These are phyloP conservation scores for Brachionichthys hirsutus DNA, from an alignment of 2,113 vertebrate genomes.

Conservation along the genomic window DNA sequence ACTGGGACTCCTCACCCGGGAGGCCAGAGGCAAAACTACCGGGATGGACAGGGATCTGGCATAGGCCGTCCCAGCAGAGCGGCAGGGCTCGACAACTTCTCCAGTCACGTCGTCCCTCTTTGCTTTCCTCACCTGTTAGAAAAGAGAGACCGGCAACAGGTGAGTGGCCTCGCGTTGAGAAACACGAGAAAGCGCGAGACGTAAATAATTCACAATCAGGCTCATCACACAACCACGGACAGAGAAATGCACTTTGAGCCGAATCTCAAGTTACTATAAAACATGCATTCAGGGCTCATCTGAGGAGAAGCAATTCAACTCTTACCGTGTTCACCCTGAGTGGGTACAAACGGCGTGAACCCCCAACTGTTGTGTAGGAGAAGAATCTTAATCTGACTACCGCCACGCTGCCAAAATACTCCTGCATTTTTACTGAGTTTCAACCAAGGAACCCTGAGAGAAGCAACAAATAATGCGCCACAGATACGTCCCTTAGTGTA, in stretches of 20 bases:
- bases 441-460: slow-evolving; percentile 9
- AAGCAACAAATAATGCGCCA: slow-evolving; percentile 9
- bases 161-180: slow-evolving; percentile 34
- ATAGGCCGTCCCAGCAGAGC: slow-evolving; percentile 14
- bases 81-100: slow-evolving; percentile 24
- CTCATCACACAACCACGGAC: slow-evolving; percentile 3
- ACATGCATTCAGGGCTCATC: slow-evolving; percentile 17
- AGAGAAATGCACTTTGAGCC: slow-evolving; percentile 7
- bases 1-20: slow-evolving; percentile 36
- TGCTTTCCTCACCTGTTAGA: slow-evolving; percentile 65
- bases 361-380: slow-evolving; percentile 51
- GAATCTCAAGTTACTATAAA: slow-evolving; percentile 40
- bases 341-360: slow-evolving; percentile 49
- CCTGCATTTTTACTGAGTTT: slow-evolving; percentile 47
- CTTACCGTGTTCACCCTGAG: slow-evolving; percentile 70
- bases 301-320: slow-evolving; percentile 27
- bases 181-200: slow-evolving; percentile 30
- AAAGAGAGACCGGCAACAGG: slow-evolving; percentile 1
- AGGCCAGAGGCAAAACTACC: slow-evolving; percentile 37
- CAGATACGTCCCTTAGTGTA: slow-evolving; percentile 1
- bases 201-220: slow-evolving; percentile 29
- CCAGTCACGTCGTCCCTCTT: slow-evolving; percentile 31
- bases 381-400: slow-evolving; percentile 70
- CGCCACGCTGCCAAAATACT: slow-evolving; percentile 37
- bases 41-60: slow-evolving; percentile 38